A percentile compares a stretch with the other conserved stretches of the same genome.
phyloP scores from a whole-genome alignment of 2,888 invertebrate species.

The Lymantria dispar region DNA sequence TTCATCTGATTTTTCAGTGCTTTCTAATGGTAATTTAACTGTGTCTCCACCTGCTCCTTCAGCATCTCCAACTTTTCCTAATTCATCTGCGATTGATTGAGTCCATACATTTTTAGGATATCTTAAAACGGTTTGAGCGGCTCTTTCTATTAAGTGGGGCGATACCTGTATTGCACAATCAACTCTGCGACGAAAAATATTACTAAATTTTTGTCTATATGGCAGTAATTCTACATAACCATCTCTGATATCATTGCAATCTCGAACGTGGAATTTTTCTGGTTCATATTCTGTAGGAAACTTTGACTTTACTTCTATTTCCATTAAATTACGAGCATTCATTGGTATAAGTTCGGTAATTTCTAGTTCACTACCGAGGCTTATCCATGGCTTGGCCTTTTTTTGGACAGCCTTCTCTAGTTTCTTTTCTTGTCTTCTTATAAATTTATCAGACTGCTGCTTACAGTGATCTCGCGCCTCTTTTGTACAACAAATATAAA shows the following conservation, averaged over 20 bases:
- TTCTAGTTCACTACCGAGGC: slow-evolving; percentile 85
- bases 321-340: slow-evolving; percentile 82
- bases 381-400: slow-evolving; percentile 81
- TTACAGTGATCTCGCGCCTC: slow-evolving; percentile 80
- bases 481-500: slow-evolving; percentile 85
- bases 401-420: slow-evolving; percentile 82
- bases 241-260: slow-evolving; percentile 83
- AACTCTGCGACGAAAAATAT: slow-evolving; percentile 80
- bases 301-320: slow-evolving; percentile 85
- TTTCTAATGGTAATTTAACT: slow-evolving; percentile 30
- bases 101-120: slow-evolving; percentile 87
- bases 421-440: slow-evolving; percentile 81
- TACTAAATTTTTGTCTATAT: slow-evolving; percentile 79
- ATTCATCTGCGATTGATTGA: slow-evolving; percentile 80
- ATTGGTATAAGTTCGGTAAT: slow-evolving; percentile 78
- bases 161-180: slow-evolving; percentile 83
- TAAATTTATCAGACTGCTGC: slow-evolving; percentile 73
- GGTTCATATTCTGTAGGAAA: slow-evolving; percentile 79
- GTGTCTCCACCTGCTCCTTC: slow-evolving; percentile 60
- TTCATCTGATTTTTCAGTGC: slow-evolving; percentile 21
- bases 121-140: slow-evolving; percentile 86
- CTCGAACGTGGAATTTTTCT: slow-evolving; percentile 76
- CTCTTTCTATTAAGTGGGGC: slow-evolving; percentile 62
- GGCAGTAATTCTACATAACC: slow-evolving; percentile 86
- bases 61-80: slow-evolving; percentile 46